Base-by-base conservation (phyloP, 2,888 invertebrate species). In the Machimus rusticus region DNA sequence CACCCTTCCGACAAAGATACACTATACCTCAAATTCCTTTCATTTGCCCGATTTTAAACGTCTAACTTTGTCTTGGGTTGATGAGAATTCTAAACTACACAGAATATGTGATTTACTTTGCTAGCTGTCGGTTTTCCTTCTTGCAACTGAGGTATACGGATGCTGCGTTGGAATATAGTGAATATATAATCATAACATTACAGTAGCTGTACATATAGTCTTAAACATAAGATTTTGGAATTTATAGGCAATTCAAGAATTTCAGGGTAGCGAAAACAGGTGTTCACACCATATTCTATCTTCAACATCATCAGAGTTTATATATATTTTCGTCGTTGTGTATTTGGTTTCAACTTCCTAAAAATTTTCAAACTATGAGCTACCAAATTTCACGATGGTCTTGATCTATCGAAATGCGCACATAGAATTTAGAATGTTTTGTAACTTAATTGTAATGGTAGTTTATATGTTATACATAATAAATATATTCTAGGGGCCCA, bases 371-470 rank as follows among this genome's bases (percentile, higher is more conserved):
- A 23, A 66, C 28, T 28, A 66, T 66, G 66, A 19, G 19, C 66
- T 66, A 28, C 66, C 16, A 6, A 82, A 19, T 31, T 1, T 37
- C 39, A 66, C 5, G 37, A 37, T 66, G 19, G 37, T 14, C 5
- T 19, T 76, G 76, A 4, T 76, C 37, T 82, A 82, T 82, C 57
- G 39, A 57, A 82, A 82, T 82, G 57, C 23, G 57, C 19, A 82
- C 57, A 66, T 66, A 66, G 82, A 82, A 66, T 82, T 82, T 66
- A 9, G 16, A 51, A 82, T 82, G 82, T 19, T 82, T 82, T 66
- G 82, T 82, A 66, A 82, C 39, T 82, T 66, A 82, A 82, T 82
- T 82, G 82, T 82, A 82, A 82, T 66, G 57, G 82, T 66, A 82
- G 82, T 82, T 82, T 82, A 82, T 82, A 37, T 82, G 39, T 82